Base-by-base conservation (phyloP, 1,140 invertebrate species). In the Habropoda laboriosa region DNA sequence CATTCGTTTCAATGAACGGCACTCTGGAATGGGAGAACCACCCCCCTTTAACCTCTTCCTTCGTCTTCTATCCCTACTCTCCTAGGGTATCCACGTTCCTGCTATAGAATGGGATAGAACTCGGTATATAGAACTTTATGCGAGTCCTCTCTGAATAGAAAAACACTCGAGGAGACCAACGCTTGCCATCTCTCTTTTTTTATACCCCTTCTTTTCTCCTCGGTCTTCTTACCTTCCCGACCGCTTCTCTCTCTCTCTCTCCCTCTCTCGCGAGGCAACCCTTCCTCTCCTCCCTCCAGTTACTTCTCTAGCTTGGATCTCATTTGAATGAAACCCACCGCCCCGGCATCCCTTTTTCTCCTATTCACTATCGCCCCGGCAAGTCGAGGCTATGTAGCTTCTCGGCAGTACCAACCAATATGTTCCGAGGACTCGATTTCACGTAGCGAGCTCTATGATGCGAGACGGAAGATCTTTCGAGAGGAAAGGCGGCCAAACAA, bases 1-100 rank as follows among this genome's bases (percentile, higher is more conserved):
- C 86, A 91, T 92, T 91, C 90, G 90, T 92, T 91, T 92, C 90
- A 91, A 91, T 91, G 89, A 91, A 90, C 89, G 87, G 67, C 67
- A 77, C 80, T 82, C 74, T 70, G 86, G 81, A 82, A 89, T 88
- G 86, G 81, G 81, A 84, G 84, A 88, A 84, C 80, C 83, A 85
- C 61, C 82, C 51, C 21, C 73, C 30, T 82, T 49, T n/a, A 16
- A 21, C 75, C 80, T 86, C 83, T 75, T 76, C 60, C 72, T 70
- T 71, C 81, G 67, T 64, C 79, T 61, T 77, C 76, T 70, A 82
- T 80, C 63, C 81, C 71, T 81, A 38, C 66, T 64, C 66, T 79
- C 55, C 70, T 82, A 47, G 55, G 75, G 70, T 76, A 82, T 75
- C 70, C 84, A 70, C 73, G 73, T 70, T 77, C 63, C 57, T 81